Evolutionary conservation across 2,888 invertebrate genomes (phyloP).

Genomic region (Lasioglossum figueresi): DNA sequence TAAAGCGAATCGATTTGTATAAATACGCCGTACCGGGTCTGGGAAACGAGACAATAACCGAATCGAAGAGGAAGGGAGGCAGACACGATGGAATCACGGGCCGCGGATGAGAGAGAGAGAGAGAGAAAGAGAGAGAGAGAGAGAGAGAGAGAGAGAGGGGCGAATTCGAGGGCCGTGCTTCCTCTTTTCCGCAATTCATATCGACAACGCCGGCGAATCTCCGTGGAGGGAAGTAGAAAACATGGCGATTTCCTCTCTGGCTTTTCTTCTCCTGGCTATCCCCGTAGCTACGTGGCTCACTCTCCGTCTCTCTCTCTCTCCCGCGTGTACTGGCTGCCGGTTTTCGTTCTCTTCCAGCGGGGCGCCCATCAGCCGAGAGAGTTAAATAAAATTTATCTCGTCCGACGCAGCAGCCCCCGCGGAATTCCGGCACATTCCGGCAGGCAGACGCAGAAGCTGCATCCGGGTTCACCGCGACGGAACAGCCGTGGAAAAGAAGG

Average conservation of each 20-base stretch:
- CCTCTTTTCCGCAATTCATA: constrained; percentile 52
- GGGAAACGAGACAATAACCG: not conserved
- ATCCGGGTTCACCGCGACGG: constrained; percentile 59
- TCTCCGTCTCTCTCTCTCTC: constrained; percentile 27
- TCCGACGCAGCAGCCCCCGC: constrained; percentile 74
- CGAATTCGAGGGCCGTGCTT: constrained; percentile 32
- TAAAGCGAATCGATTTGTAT: not conserved
- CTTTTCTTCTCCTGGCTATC: constrained; percentile 10
- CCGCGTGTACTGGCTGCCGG: constrained; percentile 11
- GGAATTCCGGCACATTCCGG: constrained; percentile 75
- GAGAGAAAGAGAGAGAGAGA: not conserved
- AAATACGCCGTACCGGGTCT: not conserved
- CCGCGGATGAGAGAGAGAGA: not conserved
- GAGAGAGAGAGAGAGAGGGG: not conserved
- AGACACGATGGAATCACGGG: constrained; percentile 2
- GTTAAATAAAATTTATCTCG: constrained; percentile 79
- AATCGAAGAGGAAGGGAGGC: not conserved
- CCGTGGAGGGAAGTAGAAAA: constrained; percentile 52
- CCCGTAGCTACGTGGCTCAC: constrained; percentile 20
- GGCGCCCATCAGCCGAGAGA: constrained; percentile 60
- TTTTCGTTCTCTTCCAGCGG: constrained; percentile 34
- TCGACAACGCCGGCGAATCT: constrained; percentile 56
- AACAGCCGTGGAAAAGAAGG: constrained; percentile 27
- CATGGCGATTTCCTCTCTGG: constrained; percentile 53
- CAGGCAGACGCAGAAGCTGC: constrained; percentile 67